phyloP scores from a whole-genome alignment of 30 jellyfish, hydroid and myxozoan genomes.

The Turritopsis dohrnii region DNA sequence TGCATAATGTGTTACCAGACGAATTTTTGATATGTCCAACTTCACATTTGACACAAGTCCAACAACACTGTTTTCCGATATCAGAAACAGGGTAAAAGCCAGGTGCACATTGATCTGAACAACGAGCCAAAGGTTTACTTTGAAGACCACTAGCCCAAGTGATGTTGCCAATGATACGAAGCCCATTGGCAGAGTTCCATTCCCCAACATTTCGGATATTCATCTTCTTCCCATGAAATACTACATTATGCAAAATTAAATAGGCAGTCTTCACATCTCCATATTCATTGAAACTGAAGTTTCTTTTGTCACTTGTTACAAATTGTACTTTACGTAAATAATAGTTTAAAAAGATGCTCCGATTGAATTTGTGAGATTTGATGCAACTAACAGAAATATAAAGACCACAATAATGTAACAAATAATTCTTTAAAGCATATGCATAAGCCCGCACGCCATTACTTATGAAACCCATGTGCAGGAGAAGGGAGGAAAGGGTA shows the following conservation, averaged over 20 bases:
- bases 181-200: not conserved
- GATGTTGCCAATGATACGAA: not conserved
- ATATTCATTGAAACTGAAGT: not conserved
- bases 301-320: not conserved
- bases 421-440: slow-evolving; percentile 26
- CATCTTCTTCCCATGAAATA: not conserved
- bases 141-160: slow-evolving; percentile 1
- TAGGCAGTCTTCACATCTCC: not conserved
- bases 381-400: not conserved
- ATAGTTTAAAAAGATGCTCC: not conserved
- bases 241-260: not conserved
- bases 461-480: slow-evolving; percentile 13
- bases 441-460: slow-evolving; percentile 79
- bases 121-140: not conserved
- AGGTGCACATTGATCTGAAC: slow-evolving; percentile 6
- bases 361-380: not conserved
- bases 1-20: slow-evolving; percentile 4
- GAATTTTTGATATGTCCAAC: not conserved
- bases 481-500: not conserved
- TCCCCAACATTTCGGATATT: slow-evolving; percentile 6
- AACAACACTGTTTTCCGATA: slow-evolving; percentile 18
- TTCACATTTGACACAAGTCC: slow-evolving; percentile 16
- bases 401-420: not conserved
- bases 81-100: not conserved
- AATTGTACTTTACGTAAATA: not conserved